Percentiles rank a stretch among this genome's conserved stretches.
phyloP scores from a whole-genome alignment of 2,113 vertebrate species.

The Myocastor coypus region DNA sequence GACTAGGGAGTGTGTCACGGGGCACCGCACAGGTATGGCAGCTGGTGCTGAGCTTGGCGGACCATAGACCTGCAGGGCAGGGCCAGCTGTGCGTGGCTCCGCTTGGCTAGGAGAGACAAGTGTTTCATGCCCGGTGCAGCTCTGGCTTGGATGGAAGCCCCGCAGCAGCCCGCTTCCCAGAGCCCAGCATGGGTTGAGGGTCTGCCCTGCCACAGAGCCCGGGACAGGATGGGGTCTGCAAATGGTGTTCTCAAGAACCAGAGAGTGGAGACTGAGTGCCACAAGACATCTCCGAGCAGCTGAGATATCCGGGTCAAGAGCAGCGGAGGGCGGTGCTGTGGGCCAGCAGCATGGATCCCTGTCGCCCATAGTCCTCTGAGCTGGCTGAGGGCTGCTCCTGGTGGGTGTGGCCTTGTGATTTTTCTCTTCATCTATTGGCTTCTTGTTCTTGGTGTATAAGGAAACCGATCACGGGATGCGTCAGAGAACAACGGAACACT shows the following conservation, averaged over 20 bases:
- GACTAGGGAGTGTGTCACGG: fast-evolving
- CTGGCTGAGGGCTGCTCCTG: background rate
- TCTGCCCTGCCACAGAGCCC: too few relatives aligned
- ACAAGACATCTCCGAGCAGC: background rate
- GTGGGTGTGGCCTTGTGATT: background rate
- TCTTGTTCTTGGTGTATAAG: background rate
- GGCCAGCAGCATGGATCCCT: fast-evolving
- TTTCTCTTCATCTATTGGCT: background rate
- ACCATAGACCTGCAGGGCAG: background rate
- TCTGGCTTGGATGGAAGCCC: background rate
- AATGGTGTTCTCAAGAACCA: background rate
- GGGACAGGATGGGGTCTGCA: background rate
- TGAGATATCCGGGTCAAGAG: background rate
- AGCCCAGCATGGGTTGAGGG: background rate
- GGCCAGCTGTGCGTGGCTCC: background rate
- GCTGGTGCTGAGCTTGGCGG: fast-evolving
- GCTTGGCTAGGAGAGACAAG: background rate
- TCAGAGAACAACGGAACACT: background rate
- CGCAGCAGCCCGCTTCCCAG: background rate
- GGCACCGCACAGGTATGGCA: fast-evolving
- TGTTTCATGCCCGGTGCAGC: fast-evolving
- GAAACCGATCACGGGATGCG: background rate
- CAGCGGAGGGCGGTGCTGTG: fast-evolving
- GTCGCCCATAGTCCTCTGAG: fast-evolving
- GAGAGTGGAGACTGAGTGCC: fast-evolving